These are phyloP conservation scores for Propithecus deckenii DNA, from an alignment of 2,797 vertebrate species.

Conservation along the genomic window DNA sequence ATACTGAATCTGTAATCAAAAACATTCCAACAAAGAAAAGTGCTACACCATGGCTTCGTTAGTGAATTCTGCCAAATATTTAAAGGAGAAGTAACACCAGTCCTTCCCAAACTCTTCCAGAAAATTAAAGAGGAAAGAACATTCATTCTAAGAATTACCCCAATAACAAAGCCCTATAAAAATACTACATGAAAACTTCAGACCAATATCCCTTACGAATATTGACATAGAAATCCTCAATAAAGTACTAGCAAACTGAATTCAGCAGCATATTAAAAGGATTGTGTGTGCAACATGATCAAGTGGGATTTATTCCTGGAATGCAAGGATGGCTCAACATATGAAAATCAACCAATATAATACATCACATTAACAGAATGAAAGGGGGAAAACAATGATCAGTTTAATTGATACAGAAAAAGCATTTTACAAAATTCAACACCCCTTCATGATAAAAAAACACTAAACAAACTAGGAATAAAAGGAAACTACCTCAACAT, in stretches of 20 bases:
- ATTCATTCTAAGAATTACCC: not conserved
- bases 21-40: not conserved
- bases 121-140: not conserved
- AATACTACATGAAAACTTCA: not conserved
- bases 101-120: not conserved
- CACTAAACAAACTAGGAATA: not conserved
- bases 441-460: not conserved
- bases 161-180: not conserved
- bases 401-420: not conserved
- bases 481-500: not conserved
- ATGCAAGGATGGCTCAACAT: not conserved
- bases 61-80: not conserved
- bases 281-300: not conserved
- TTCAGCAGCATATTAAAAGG: not conserved
- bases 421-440: not conserved
- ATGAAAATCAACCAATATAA: not conserved
- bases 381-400: not conserved
- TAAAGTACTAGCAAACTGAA: not conserved
- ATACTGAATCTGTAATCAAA: not conserved
- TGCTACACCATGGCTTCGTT: not conserved
- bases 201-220: not conserved
- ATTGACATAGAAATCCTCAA: not conserved
- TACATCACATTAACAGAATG: not conserved
- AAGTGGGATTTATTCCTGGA: not conserved
- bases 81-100: not conserved